A percentile compares a stretch with the other conserved stretches of the same genome.
phyloP scores from a whole-genome alignment of 2,797 vertebrate species.

The Tenualosa ilisha region DNA sequence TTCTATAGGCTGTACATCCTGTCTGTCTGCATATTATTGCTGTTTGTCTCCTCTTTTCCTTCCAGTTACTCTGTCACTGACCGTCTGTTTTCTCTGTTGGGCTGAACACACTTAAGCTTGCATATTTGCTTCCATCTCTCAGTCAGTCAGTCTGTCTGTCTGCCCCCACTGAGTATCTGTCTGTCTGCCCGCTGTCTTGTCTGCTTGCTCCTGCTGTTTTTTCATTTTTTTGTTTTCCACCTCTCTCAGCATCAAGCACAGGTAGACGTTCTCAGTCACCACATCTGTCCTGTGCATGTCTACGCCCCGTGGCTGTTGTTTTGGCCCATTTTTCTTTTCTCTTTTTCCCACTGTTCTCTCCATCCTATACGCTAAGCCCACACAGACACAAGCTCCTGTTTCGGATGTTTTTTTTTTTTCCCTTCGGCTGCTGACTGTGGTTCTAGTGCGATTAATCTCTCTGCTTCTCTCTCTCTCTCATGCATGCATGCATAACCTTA shows the following conservation, averaged over 20 bases:
- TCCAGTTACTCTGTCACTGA: background rate
- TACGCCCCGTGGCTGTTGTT: background rate
- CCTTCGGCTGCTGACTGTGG: no score
- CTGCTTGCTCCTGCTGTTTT: background rate
- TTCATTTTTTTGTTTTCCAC: background rate
- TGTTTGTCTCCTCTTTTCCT: background rate
- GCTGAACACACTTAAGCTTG: background rate
- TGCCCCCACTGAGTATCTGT: background rate
- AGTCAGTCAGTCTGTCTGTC: slow-evolving; percentile 27
- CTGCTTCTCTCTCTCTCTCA: background rate
- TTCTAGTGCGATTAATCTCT: background rate
- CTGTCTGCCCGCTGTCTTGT: background rate
- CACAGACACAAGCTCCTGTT: background rate
- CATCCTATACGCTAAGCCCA: background rate
- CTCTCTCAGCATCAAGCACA: background rate
- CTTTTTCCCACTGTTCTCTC: background rate
- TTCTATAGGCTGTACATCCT: background rate
- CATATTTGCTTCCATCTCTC: background rate
- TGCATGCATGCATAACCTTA: background rate
- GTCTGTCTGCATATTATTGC: background rate
- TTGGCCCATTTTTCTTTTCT: background rate
- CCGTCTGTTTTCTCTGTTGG: background rate
- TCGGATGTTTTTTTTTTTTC: background rate
- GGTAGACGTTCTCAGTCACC: background rate
- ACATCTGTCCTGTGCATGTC: background rate